A percentile compares a stretch with the other conserved stretches of the same genome.
Conservation (phyloP, 2,797 vertebrate species). For the Amblyopsis hoosieri region DNA sequence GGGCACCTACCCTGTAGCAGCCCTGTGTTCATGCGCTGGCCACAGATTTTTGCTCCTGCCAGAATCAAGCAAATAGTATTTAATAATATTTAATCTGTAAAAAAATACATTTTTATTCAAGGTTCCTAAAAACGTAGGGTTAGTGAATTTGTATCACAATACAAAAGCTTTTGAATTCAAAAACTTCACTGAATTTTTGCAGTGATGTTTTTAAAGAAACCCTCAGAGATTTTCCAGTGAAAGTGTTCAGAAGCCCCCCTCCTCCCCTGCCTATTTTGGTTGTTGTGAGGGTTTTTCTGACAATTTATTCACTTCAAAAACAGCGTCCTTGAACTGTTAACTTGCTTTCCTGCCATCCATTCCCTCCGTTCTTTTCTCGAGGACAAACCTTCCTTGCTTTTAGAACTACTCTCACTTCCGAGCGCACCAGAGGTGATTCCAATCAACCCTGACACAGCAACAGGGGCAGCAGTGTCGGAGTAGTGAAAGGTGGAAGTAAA, state of each 20-base stretch:
- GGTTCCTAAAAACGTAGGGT: too few relatives aligned
- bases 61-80: too few relatives aligned
- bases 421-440: constrained; percentile 1
- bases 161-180: too few relatives aligned
- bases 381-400: constrained; percentile 35
- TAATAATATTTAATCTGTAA: too few relatives aligned
- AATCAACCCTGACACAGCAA: background rate
- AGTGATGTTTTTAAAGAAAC: background rate
- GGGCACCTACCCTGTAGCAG: too few relatives aligned
- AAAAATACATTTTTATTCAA: too few relatives aligned
- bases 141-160: too few relatives aligned
- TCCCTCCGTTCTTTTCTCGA: constrained; percentile 8
- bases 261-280: background rate
- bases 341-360: constrained; percentile 6
- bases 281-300: constrained; percentile 11
- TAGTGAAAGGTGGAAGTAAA: background rate
- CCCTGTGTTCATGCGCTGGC: too few relatives aligned
- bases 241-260: background rate
- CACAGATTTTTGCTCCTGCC: too few relatives aligned
- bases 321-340: constrained; percentile 23
- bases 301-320: constrained; percentile 23
- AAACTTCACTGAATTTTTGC: too few relatives aligned
- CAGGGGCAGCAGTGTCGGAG: background rate
- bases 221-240: background rate
- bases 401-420: constrained; percentile 20